Evolutionary conservation across 1,140 invertebrate genomes (phyloP).

Genomic region (Danaus plexippus): DNA sequence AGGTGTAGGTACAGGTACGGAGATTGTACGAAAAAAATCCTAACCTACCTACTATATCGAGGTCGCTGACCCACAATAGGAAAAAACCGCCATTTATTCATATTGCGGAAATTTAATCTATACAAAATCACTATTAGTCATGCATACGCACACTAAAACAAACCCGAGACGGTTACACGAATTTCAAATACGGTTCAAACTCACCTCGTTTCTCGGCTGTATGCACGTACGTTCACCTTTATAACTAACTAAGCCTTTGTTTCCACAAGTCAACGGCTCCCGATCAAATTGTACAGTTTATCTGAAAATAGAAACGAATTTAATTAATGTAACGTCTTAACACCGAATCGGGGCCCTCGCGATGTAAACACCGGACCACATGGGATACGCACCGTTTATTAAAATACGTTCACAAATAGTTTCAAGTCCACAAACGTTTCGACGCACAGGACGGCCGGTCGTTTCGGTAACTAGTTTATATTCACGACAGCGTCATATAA

Average conservation of each 20-base stretch:
- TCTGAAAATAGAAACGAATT: constrained; percentile 68
- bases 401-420: constrained; percentile 45
- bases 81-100: constrained; percentile 28
- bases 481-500: constrained; percentile 42
- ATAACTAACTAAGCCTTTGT: constrained; percentile 53
- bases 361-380: constrained; percentile 53
- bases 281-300: constrained; percentile 62
- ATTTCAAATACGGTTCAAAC: constrained; percentile 36
- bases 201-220: constrained; percentile 38
- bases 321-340: constrained; percentile 53
- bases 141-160: constrained; percentile 21
- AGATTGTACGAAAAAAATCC: constrained; percentile 39
- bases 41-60: constrained; percentile 41
- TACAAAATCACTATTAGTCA: constrained; percentile 45
- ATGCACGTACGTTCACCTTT: constrained; percentile 59
- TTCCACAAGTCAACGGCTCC: constrained; percentile 58
- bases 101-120: constrained; percentile 27
- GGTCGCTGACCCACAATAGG: constrained; percentile 60
- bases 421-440: constrained; percentile 55
- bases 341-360: constrained; percentile 43
- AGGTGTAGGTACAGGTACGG: constrained; percentile 31
- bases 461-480: constrained; percentile 65
- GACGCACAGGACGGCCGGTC: constrained; percentile 41
- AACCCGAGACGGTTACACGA: constrained; percentile 20
- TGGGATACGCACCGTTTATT: constrained; percentile 55